Percentiles rank a stretch among this genome's conserved stretches.
Conservation (phyloP, 2,797 vertebrate genomes). For the Sorex maritimensis region DNA sequence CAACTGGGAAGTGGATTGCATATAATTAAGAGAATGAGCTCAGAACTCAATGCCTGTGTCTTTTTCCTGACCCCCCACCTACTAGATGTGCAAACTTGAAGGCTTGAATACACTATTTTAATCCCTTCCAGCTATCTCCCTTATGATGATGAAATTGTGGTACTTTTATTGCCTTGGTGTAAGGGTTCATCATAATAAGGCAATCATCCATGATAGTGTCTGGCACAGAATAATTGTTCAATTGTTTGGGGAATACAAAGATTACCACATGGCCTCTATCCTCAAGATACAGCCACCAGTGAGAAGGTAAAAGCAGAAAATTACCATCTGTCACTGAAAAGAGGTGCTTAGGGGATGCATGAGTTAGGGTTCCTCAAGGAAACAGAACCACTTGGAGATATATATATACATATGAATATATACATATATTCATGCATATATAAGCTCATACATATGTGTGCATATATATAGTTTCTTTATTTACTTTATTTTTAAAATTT, state of each 20-base stretch:
- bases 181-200: background rate
- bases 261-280: background rate
- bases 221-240: background rate
- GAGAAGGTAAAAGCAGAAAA: constrained; percentile 2
- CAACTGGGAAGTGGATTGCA: background rate
- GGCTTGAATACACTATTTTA: background rate
- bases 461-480: too few relatives aligned
- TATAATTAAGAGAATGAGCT: background rate
- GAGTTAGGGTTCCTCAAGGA: background rate
- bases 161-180: background rate
- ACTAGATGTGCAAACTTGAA: background rate
- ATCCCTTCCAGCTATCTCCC: background rate
- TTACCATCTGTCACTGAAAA: background rate
- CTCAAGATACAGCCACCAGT: background rate
- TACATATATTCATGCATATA: too few relatives aligned
- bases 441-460: too few relatives aligned
- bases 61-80: background rate
- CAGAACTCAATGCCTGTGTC: background rate
- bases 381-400: background rate
- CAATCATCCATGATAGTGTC: background rate
- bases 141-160: background rate
- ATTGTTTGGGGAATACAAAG: background rate
- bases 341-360: background rate
- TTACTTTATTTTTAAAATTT: too few relatives aligned
- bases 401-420: background rate